Evolutionary conservation across 2,888 invertebrate species (phyloP), one percentile per base, ranked within the genome.

Genomic region (Onthophagus sagittarius): DNA sequence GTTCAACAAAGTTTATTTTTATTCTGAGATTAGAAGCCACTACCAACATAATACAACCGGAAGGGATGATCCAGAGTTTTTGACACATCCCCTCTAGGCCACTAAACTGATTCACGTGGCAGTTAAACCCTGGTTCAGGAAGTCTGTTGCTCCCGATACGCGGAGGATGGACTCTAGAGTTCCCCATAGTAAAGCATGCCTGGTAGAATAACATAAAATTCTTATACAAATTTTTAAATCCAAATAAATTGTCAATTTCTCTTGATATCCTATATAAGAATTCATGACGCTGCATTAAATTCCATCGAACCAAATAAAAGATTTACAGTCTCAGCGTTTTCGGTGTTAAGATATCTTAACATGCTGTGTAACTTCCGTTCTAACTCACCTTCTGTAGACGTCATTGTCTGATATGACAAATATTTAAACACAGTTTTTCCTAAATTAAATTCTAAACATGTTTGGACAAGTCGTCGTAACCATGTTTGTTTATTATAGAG

Each of bases 61-160:
- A 33, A 9, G 14, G 11, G 5, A 69, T 69, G 13, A 14, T 69
- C 5, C 69, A 69, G 14, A 23, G 33, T 32, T 69, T 33, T 32
- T 69, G 33, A 5, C 14, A 33, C 69, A 69, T 69, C 11, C 69
- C 69, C 14, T 69, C 33, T 32, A 69, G n/a, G 0, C 69, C 69
- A 1, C 11, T 14, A 32, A 33, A 69, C 33, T 69, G 69, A 32
- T 69, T 69, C 9, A 33, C 14, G n/a, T 69, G 69, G n/a, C 69
- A 69, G 33, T 69, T 69, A 69, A 5, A 15, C 2, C 69, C 69
- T 11, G 69, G 69, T 0, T 11, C 5, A 11, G 69, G 69, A 2
- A 69, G 13, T 11, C 33, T 33, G 14, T 69, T 69, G 33, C 11
- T 69, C 2, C 14, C 14, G 9, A 69, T 69, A 6, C 9, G 9